These are phyloP conservation scores for Hemiscyllium ocellatum DNA, from an alignment of 2,113 vertebrate genomes.

Conservation along the genomic window DNA sequence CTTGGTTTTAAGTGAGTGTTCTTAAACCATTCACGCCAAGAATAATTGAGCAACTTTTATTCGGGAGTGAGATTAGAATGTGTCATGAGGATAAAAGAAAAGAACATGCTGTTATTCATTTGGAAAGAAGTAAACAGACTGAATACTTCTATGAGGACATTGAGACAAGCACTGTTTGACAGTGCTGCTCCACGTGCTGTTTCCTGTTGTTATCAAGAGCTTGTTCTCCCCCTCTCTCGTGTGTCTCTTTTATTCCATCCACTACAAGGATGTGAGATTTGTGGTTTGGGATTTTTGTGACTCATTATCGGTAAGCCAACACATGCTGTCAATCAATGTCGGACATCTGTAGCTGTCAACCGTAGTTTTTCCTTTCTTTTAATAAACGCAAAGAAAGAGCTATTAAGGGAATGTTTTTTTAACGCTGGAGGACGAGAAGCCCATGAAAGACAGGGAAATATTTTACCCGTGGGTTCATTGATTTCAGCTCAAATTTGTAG, in stretches of 20 bases:
- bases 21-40: background rate
- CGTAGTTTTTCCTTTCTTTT: background rate
- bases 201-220: background rate
- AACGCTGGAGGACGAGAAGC: background rate
- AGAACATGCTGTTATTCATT: background rate
- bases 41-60: background rate
- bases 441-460: slow-evolving; percentile 12
- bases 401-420: background rate
- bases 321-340: slow-evolving; percentile 16
- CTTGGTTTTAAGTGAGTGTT: background rate
- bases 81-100: background rate
- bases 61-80: background rate
- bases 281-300: slow-evolving; percentile 15
- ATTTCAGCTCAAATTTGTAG: slow-evolving; percentile 36
- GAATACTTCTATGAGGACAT: background rate
- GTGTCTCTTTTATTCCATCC: slow-evolving; percentile 1
- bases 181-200: background rate
- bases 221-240: background rate
- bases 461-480: slow-evolving; percentile 17
- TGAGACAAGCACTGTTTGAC: background rate
- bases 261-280: background rate
- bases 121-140: background rate
- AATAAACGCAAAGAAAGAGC: background rate
- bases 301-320: background rate
- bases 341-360: background rate